These are phyloP conservation scores for Alces alces DNA, from an alignment of 2,113 vertebrate genomes.

Conservation along the genomic window DNA sequence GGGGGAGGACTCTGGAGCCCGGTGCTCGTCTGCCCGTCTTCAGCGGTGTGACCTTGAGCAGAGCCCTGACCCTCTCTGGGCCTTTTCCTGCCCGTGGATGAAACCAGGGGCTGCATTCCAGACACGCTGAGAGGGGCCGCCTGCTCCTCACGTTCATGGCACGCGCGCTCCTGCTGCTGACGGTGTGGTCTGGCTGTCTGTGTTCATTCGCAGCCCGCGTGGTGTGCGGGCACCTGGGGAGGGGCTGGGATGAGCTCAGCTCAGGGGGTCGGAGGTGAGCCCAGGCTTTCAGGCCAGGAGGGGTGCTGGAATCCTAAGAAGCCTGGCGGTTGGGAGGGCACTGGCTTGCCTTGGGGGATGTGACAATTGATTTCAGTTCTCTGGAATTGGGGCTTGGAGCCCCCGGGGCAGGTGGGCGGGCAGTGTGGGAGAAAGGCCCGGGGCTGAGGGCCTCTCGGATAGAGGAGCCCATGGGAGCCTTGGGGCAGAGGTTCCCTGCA, in stretches of 20 bases:
- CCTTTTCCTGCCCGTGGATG: not conserved
- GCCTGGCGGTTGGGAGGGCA: rapidly evolving
- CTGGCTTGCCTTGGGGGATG: rapidly evolving
- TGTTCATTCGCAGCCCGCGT: not conserved
- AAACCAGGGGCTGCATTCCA: not conserved
- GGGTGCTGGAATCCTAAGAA: rapidly evolving
- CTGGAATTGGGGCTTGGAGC: rapidly evolving
- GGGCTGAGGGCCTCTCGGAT: not conserved
- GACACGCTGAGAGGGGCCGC: not conserved
- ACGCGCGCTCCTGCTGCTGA: not conserved
- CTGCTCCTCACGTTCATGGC: not conserved
- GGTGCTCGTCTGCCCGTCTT: rapidly evolving
- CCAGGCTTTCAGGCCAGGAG: not conserved
- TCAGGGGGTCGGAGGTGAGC: no score
- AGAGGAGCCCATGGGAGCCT: not conserved
- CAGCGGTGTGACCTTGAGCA: not conserved
- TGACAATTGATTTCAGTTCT: rapidly evolving
- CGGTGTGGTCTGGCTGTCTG: not conserved
- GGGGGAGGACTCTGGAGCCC: not conserved
- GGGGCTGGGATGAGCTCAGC: not conserved
- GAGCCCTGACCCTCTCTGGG: not conserved
- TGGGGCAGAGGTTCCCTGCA: not conserved
- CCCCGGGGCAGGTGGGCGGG: not conserved
- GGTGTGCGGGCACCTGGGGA: rapidly evolving
- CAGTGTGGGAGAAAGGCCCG: rapidly evolving